Percentiles rank a stretch among this genome's conserved stretches.
phyloP scores from a whole-genome alignment of 2,113 vertebrate genomes.

The Protobothrops mucrosquamatus region DNA sequence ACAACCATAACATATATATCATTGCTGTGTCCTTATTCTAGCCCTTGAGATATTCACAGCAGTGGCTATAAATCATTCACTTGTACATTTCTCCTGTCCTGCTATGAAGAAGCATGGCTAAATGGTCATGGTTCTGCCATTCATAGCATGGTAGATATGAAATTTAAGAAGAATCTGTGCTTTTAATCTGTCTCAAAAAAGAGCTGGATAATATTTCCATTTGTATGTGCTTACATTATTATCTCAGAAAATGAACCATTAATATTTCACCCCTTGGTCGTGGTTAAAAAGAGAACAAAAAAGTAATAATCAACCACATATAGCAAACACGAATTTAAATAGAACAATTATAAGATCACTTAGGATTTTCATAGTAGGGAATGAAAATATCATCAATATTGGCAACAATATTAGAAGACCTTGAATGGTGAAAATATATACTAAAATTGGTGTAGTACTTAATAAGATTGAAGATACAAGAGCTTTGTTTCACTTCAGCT shows the following conservation, averaged over 20 bases:
- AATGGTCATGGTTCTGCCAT: background rate
- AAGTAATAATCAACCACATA: no score
- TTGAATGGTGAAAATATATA: background rate
- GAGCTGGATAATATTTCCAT: background rate
- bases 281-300: background rate
- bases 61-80: background rate
- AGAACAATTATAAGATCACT: conserved; percentile 2
- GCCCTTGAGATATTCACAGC: background rate
- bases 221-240: background rate
- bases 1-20: background rate
- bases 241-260: background rate
- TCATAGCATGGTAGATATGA: background rate
- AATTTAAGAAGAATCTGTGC: background rate
- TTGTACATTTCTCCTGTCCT: background rate
- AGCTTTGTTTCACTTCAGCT: background rate
- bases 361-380: background rate
- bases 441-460: accelerated
- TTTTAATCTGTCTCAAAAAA: background rate
- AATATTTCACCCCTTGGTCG: background rate
- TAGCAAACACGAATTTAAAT: conserved; percentile 27
- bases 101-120: background rate
- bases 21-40: background rate
- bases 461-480: background rate
- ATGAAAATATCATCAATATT: background rate
- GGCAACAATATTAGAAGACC: conserved; percentile 17